These are phyloP conservation scores for Mellivora capensis DNA, from an alignment of 2,113 vertebrate genomes.

Conservation along the genomic window DNA sequence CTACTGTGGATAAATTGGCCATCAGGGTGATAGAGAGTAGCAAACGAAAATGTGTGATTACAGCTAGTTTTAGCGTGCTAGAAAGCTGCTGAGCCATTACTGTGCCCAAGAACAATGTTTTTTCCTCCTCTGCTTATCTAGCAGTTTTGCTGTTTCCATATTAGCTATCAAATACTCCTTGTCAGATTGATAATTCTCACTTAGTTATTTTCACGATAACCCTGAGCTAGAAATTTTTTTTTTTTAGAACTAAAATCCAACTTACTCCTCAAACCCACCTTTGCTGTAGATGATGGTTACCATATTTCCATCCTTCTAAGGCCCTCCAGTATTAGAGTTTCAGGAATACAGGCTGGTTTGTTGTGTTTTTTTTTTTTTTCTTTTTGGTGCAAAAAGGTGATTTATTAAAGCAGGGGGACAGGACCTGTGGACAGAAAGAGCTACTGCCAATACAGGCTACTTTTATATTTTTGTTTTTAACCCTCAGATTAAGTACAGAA, in stretches of 20 bases:
- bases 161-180: constrained; percentile 63
- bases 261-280: background rate
- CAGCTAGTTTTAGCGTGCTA: constrained; percentile 71
- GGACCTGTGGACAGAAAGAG: background rate
- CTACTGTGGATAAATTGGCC: constrained; percentile 81
- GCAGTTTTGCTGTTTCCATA: constrained; percentile 28
- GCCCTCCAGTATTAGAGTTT: background rate
- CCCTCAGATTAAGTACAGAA: background rate
- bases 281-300: background rate
- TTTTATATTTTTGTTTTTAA: background rate
- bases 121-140: constrained; percentile 49
- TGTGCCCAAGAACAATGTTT: constrained; percentile 51
- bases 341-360: no score
- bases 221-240: constrained; percentile 44
- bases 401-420: background rate
- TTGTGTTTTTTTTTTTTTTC: background rate
- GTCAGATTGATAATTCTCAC: constrained; percentile 46
- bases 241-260: constrained; percentile 7
- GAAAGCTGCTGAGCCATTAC: constrained; percentile 66
- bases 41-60: constrained; percentile 78
- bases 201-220: constrained; percentile 63
- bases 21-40: constrained; percentile 74
- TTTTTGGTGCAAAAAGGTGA: background rate
- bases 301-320: background rate
- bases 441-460: background rate